Evolutionary conservation across 2,888 invertebrate species (phyloP), one percentile per base, ranked within the genome.

Genomic region (Malthinus seriepunctatus): DNA sequence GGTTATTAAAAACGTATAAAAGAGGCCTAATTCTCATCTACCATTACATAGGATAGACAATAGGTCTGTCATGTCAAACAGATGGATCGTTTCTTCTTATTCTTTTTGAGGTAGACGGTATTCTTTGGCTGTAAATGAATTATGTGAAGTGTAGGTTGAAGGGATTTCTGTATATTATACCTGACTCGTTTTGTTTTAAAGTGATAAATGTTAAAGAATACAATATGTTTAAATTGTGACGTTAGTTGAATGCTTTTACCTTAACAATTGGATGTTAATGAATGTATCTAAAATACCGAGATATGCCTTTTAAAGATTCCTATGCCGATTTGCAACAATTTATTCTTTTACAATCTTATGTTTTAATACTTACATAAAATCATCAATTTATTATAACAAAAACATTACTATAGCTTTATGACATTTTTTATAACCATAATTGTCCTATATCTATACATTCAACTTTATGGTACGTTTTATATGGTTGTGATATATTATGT

Each of bases 61-160:
- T 70, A 59, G 69, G 61, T 63, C 67, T 68, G 69, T 69, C 70
- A 69, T 64, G 63, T 61, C 63, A 68, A 67, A 71, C 68, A 70
- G 68, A 70, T 69, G 67, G 68, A 70, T 68, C 65, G 67, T 69
- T 66, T 66, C 64, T 64, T 62, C 67, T 63, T 69, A 57, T 57
- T 66, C 64, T 63, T 62, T 57, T 51, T 37, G 15, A 39, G 42
- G 23, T 52, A 56, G 60, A 60, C 60, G 62, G 60, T 62, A 62
- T 64, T 64, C 62, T 64, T 64, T 57, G 54, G 62, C 65, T 68
- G 63, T 66, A 64, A 65, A 67, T 66, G 69, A 69, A 68, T 69
- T 67, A 68, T 66, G 65, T 64, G 58, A 63, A 63, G 62, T 62
- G 60, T 60, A 56, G 64, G 60, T 50, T 59, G 59, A 58, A 52